These are phyloP conservation scores for Allygus modestus DNA, from an alignment of 2,888 invertebrate genomes.

Conservation along the genomic window DNA sequence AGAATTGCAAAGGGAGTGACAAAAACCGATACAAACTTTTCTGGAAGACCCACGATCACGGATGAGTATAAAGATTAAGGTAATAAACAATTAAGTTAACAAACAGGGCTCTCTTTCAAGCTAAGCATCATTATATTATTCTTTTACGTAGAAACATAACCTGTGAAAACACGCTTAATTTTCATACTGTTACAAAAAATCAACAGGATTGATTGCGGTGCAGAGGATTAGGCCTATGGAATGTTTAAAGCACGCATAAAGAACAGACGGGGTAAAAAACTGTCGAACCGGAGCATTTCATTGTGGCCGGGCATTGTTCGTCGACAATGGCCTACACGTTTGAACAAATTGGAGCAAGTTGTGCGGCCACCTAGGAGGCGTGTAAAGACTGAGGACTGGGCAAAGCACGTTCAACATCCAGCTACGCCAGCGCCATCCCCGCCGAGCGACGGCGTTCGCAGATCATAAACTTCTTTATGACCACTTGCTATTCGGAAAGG, in stretches of 20 bases:
- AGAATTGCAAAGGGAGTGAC: too few relatives aligned
- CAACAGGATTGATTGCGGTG: background rate
- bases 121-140: too few relatives aligned
- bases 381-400: background rate
- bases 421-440: background rate
- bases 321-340: constrained; percentile 30
- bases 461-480: constrained; percentile 22
- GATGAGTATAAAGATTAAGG: too few relatives aligned
- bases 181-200: background rate
- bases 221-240: background rate
- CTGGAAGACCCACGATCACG: too few relatives aligned
- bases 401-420: background rate
- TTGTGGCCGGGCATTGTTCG: constrained; percentile 34
- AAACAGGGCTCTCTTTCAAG: too few relatives aligned
- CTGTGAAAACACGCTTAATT: background rate
- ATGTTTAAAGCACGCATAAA: constrained; percentile 12
- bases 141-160: too few relatives aligned
- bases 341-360: constrained; percentile 45
- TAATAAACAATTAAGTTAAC: too few relatives aligned
- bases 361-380: constrained; percentile 46
- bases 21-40: too few relatives aligned
- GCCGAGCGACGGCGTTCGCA: background rate
- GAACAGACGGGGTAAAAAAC: constrained; percentile 13
- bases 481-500: background rate
- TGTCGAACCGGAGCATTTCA: constrained; percentile 25